phyloP scores from a whole-genome alignment of 30 jellyfish, hydroid and myxozoan species.

The Phacellophora camtschatica region DNA sequence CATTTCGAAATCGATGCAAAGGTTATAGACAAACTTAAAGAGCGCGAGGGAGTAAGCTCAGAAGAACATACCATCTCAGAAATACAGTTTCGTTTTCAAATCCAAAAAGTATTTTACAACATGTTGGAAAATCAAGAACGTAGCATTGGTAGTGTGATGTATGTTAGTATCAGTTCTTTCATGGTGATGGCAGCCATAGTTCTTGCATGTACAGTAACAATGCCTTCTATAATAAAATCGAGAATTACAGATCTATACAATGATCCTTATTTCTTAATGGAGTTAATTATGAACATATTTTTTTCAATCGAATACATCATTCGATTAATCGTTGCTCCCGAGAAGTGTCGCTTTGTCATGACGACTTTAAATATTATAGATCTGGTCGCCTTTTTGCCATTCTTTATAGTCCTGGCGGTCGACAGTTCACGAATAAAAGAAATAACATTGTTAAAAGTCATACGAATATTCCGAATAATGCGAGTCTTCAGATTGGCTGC shows the following conservation, averaged over 20 bases:
- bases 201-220: slow-evolving; percentile 32
- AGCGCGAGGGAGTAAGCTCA: slow-evolving; percentile 34
- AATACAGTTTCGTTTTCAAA: background rate
- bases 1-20: slow-evolving; percentile 59
- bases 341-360: slow-evolving; percentile 16
- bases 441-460: slow-evolving; percentile 23
- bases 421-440: slow-evolving; percentile 17
- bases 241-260: background rate
- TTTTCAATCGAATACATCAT: slow-evolving; percentile 38
- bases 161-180: background rate
- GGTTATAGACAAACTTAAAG: slow-evolving; percentile 29
- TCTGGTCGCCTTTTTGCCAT: slow-evolving; percentile 47
- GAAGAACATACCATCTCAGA: background rate
- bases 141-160: background rate
- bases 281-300: slow-evolving; percentile 4
- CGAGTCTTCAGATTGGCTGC: slow-evolving; percentile 54
- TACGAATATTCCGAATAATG: slow-evolving; percentile 48
- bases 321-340: slow-evolving; percentile 44
- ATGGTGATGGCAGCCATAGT: slow-evolving; percentile 30
- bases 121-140: slow-evolving; percentile 7
- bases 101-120: slow-evolving; percentile 20
- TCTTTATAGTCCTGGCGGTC: slow-evolving; percentile 20
- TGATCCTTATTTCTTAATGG: slow-evolving; percentile 20
- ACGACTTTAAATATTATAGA: slow-evolving; percentile 43
- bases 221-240: slow-evolving; percentile 19